Percentiles rank a stretch among this genome's conserved stretches.
phyloP scores from a whole-genome alignment of 2,888 invertebrate species.

The Lochmaea crataegi region DNA sequence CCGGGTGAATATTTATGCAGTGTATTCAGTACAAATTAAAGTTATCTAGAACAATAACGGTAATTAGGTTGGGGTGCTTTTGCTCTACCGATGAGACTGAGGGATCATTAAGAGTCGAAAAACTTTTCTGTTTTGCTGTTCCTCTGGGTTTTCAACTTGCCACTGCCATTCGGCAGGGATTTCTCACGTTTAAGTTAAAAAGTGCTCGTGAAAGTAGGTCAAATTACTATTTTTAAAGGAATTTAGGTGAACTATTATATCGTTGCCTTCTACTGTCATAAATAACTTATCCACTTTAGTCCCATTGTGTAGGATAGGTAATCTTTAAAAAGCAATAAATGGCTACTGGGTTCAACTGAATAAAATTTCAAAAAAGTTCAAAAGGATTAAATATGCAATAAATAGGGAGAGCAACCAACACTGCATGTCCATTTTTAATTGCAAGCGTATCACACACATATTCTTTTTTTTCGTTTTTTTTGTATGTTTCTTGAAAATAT shows the following conservation, averaged over 20 bases:
- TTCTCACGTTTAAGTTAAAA: conserved; percentile 1
- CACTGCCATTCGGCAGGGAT: neutral
- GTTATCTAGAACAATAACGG: conserved; percentile 28
- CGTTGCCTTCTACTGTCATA: too few species aligned
- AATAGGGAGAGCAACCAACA: too few species aligned
- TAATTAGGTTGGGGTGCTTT: conserved; percentile 25
- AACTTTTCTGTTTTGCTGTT: conserved; percentile 2
- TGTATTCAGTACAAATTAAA: conserved; percentile 30
- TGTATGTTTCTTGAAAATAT: too few species aligned
- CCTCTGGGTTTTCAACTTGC: neutral
- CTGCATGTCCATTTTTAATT: too few species aligned
- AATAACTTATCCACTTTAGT: too few species aligned
- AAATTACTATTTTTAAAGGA: neutral
- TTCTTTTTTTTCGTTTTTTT: too few species aligned
- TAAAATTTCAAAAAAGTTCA: too few species aligned
- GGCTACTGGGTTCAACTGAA: too few species aligned
- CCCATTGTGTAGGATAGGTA: too few species aligned
- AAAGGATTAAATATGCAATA: too few species aligned
- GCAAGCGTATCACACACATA: too few species aligned
- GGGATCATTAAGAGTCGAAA: conserved; percentile 13
- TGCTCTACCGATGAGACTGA: conserved; percentile 10
- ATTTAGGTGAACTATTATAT: neutral
- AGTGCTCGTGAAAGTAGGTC: neutral
- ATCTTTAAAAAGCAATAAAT: too few species aligned
- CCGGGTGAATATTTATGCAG: conserved; percentile 26